Evolutionary conservation across 1,140 invertebrate species (phyloP), one percentile per base, ranked within the genome.

Genomic region (Camponotus vicinus): DNA sequence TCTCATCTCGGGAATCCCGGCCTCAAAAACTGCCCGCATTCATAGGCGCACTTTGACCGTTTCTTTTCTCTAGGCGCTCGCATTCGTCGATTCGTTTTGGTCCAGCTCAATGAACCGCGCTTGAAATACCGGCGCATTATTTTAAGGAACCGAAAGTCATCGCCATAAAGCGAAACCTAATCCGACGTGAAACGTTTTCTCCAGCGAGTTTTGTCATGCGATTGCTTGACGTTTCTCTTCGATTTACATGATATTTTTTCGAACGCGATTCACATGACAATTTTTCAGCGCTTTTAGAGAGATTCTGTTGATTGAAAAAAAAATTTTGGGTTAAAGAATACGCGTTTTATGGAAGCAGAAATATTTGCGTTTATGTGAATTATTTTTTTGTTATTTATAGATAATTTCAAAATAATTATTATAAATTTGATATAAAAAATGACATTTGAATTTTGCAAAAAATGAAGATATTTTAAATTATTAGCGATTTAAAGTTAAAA

Each of bases 1-100:
- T 61, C 27, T 27, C 15, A 11, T 52, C 67, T 32, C 0, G 32
- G 77, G 42, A 87, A 52, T 63, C 61, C 11, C n/a, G 8, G 21
- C n/a, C 45, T 63, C 11, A 57, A 32, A 61, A 84, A 80, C 59
- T 27, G 32, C 34, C 15, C 21, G 13, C n/a, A 6, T 52, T 13
- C 27, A 52, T 27, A 8, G 3, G 34, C 37, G 55, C 55, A 21
- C 27, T 45, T 57, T 27, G 13, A 4, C 34, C 15, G 27, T 37
- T 69, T 70, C 27, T 52, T 55, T 40, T 13, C 64, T 52, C 49
- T 78, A 40, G 49, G 32, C 42, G 15, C n/a, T 27, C 57, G 6
- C 21, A 67, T 79, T 88, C 67, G 34, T 34, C 32, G 15, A 85
- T 86, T 88, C 32, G 87, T 86, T 77, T 37, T 18, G 52, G 57